Conservation (phyloP, 2,113 vertebrate genomes). For the Desmodus rotundus region DNA sequence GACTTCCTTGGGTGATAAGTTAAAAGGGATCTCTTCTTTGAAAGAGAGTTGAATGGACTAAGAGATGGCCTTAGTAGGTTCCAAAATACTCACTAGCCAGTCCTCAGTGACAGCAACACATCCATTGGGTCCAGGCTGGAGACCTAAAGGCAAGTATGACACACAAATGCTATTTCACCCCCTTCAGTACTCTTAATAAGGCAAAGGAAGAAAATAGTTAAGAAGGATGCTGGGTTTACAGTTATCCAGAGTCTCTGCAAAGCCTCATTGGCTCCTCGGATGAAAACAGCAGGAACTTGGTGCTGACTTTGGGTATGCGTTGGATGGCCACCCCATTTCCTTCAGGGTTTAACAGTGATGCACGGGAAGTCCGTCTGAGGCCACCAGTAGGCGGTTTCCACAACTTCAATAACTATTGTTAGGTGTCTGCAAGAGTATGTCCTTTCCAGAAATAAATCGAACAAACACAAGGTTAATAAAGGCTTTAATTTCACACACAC, state of each 20-base stretch:
- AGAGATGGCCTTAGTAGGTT: neutral
- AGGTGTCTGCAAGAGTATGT: neutral
- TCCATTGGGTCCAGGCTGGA: neutral
- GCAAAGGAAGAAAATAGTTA: neutral
- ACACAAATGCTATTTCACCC: neutral
- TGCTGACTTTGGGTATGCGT: neutral
- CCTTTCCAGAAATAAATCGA: constrained; percentile 64
- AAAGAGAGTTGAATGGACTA: neutral
- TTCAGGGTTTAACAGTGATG: neutral
- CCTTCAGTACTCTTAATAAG: neutral
- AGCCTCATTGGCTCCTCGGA: neutral
- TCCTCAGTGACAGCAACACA: neutral
- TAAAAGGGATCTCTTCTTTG: neutral
- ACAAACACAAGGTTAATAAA: constrained; percentile 81
- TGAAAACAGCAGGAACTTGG: neutral
- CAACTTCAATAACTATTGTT: neutral
- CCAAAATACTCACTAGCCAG: neutral
- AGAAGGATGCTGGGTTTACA: neutral
- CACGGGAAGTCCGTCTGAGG: neutral
- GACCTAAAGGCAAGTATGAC: neutral
- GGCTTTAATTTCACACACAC: constrained; percentile 83
- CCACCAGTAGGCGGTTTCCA: neutral
- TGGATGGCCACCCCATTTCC: neutral
- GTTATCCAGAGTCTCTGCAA: neutral
- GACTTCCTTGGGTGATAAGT: neutral